These are phyloP conservation scores for Gymnocheta viridis DNA, from an alignment of 2,888 invertebrate species.

Conservation along the genomic window DNA sequence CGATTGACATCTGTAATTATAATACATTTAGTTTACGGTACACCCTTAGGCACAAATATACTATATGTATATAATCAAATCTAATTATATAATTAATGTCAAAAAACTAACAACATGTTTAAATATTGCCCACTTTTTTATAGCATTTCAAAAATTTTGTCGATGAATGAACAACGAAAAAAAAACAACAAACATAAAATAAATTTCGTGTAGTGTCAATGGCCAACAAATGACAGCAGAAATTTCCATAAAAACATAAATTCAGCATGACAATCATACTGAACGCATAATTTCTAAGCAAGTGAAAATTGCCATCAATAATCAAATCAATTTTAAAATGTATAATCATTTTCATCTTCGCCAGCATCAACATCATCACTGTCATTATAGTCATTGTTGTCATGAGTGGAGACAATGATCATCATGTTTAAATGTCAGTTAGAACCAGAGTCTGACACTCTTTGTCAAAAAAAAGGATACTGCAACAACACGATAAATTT, in stretches of 20 bases:
- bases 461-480: not conserved
- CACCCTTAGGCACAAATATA: not conserved
- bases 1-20: not conserved
- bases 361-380: conserved; percentile 19
- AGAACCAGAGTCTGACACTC: conserved; percentile 52
- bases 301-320: conserved; percentile 65
- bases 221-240: conserved; percentile 2
- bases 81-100: conserved; percentile 60
- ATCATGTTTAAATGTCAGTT: conserved; percentile 36
- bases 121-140: not conserved
- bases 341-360: conserved; percentile 44
- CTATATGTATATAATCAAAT: conserved; percentile 18
- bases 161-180: not conserved
- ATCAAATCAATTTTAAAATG: conserved; percentile 56
- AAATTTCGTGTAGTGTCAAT: not conserved
- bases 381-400: not conserved
- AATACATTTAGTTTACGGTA: not conserved
- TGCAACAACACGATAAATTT: conserved; percentile 21
- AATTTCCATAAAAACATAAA: conserved; percentile 34
- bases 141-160: not conserved
- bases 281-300: conserved; percentile 54
- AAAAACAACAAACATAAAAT: not conserved
- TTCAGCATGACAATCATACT: conserved; percentile 34
- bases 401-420: conserved; percentile 24
- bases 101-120: conserved; percentile 36